Evolutionary conservation across 2,797 vertebrate species (phyloP).

Genomic region (Karalla daura): DNA sequence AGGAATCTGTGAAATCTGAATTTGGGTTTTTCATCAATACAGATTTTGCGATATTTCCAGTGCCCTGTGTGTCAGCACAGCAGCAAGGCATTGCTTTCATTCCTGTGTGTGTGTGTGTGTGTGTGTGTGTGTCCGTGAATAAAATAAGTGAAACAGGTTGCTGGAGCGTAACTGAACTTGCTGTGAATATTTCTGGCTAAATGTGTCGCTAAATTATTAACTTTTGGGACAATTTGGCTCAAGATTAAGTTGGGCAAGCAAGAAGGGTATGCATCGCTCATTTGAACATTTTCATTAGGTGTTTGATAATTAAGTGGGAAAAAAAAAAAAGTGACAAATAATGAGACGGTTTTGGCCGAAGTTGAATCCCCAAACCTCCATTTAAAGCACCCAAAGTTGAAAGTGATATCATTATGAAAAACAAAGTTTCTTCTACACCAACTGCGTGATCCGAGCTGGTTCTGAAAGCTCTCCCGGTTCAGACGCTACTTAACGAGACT

Average conservation of each 20-base stretch:
- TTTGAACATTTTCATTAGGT: not conserved
- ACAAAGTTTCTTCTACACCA: slow-evolving; percentile 31
- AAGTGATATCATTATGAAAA: slow-evolving; percentile 46
- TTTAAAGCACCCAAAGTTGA: slow-evolving; percentile 26
- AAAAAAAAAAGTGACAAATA: slow-evolving; percentile 22
- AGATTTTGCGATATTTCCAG: no score
- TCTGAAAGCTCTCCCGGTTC: slow-evolving; percentile 51
- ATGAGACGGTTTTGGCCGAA: slow-evolving; percentile 11
- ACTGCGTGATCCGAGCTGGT: slow-evolving; percentile 20
- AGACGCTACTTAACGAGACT: slow-evolving; percentile 67
- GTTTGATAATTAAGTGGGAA: slow-evolving; percentile 13
- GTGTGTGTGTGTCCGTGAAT: no score
- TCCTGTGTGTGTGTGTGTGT: no score
- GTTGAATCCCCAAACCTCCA: slow-evolving; percentile 14
- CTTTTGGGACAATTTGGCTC: not conserved
- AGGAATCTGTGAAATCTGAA: no score
- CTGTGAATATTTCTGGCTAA: no score
- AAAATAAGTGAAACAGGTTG: no score
- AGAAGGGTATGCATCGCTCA: not conserved
- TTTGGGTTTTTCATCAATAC: no score
- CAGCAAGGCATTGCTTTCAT: no score
- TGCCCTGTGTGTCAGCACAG: no score
- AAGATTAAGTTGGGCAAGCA: not conserved
- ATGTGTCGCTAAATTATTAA: no score
- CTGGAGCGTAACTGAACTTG: no score